A percentile compares a stretch with the other conserved stretches of the same genome.
These are phyloP conservation scores for Podarcis siculus DNA, from an alignment of 2,797 vertebrate species.

Conservation along the genomic window DNA sequence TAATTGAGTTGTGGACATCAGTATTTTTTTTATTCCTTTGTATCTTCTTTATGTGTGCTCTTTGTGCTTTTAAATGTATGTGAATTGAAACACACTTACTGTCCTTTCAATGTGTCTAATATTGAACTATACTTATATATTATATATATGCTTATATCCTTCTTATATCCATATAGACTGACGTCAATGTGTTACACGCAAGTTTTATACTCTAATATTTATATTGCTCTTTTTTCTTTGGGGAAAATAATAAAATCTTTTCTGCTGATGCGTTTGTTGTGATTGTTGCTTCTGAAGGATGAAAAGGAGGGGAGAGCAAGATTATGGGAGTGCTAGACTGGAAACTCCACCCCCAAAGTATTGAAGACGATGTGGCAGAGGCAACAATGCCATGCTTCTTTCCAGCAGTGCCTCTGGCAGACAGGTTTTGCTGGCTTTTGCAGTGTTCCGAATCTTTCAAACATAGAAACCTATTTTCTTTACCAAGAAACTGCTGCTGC, in stretches of 20 bases:
- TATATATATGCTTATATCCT: slow-evolving; percentile 82
- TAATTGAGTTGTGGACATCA: slow-evolving; percentile 74
- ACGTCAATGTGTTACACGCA: slow-evolving; percentile 88
- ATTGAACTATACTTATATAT: slow-evolving; percentile 80
- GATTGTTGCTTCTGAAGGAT: slow-evolving; percentile 3
- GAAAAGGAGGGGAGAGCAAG: neutral
- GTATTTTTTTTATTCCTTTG: slow-evolving; percentile 67
- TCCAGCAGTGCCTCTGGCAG: neutral
- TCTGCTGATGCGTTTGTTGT: slow-evolving; percentile 84
- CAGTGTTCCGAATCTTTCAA: neutral
- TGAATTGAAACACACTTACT: slow-evolving; percentile 74
- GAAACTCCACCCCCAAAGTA: neutral
- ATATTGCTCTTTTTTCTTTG: slow-evolving; percentile 97
- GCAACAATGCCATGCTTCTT: neutral
- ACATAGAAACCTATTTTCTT: neutral
- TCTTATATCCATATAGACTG: slow-evolving; percentile 87
- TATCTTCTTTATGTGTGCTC: slow-evolving; percentile 72
- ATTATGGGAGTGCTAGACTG: neutral
- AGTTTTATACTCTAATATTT: slow-evolving; percentile 99
- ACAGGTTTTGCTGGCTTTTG: neutral
- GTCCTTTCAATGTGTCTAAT: slow-evolving; percentile 80
- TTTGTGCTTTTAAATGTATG: slow-evolving; percentile 77
- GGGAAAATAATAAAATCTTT: slow-evolving; percentile 95
- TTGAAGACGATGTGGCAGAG: neutral
- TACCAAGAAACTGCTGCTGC: neutral